Base-by-base conservation (phyloP, 2,113 vertebrate species). In the cat (Felis catus) region DNA sequence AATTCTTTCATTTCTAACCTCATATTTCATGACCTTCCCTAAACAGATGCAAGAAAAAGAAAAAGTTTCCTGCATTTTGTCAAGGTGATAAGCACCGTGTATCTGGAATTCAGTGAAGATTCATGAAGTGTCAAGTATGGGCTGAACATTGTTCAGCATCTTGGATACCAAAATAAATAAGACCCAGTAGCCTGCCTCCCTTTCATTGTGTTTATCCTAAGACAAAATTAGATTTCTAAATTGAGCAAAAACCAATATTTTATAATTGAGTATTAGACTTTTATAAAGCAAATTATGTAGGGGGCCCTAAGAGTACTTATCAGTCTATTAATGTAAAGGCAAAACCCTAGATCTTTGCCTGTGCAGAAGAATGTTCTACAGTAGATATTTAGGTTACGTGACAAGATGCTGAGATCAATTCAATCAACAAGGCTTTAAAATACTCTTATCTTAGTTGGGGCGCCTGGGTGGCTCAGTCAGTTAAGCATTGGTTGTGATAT, bases 391-490 rank as follows among this genome's bases (percentile, higher is more conserved):
- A 61, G n/a, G 76, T 90, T 92, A 80, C n/a, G 93, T 93, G 74
- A 91, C 84, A 95, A 88, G 86, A 95, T 39, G 70, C 76, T 81
- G 76, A 92, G 7, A 97, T 36, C 71, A 87, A 92, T 82, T 90
- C 31, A 70, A 92, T 97, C 95, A 97, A 74, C 94, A 90, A 61
- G 33, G 82, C 48, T 78, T 93, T 86, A 96, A 97, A 92, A 94
- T 82, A 55, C 31, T 85, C 36, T 95, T 91, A 53, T 97, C 91
- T 95, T 88, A 81, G 94, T 55, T 55, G 21, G 58, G 21, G 58
- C 1, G 3, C 7, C 58, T 61, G 58, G 58, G 58, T 61, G 58
- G 19, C 58, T 61, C 58, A 25, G 21, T 61, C 21, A 7, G 58
- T 61, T 61, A 61, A 61, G 8, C 8, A 9, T 45, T 55, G 53